Base-by-base conservation (phyloP, 1,140 invertebrate species). In the Neuroterus valhalla region DNA sequence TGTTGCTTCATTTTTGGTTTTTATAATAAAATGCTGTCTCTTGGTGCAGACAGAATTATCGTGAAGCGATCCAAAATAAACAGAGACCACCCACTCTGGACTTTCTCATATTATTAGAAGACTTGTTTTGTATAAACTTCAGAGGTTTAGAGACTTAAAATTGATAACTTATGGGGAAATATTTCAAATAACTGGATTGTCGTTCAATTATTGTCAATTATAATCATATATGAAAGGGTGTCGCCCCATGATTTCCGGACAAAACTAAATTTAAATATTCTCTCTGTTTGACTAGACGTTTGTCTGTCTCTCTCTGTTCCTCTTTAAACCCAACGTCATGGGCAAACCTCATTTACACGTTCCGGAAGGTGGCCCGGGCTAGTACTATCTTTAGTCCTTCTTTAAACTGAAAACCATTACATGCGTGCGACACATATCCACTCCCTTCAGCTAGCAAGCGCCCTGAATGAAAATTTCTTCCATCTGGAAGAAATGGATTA, bases 201-300 rank as follows among this genome's bases (percentile, higher is more conserved):
- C 23, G 31, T 31, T n/a, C 31, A 14, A 31, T 31, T 12, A 11
- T 55, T 55, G 23, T 55, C 50, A 21, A 11, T 23, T 3, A 23
- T 50, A 74, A 70, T 78, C 3, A 62, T 72, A 74, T 72, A 74
- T 73, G 74, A 45, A 77, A 83, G 75, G 74, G 72, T 76, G 80
- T 82, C 82, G 80, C 68, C 71, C 76, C 66, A 68, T 81, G 80
- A 81, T 82, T 78, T 83, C 77, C 80, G 76, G 76, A 81, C 82
- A 76, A 70, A 55, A 81, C 81, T 86, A 85, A 84, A 83, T 86
- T 84, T 84, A 86, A 79, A 79, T 75, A 80, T 78, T 43, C 70
- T 81, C 72, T 79, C 72, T 79, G 74, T 75, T 62, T 62, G 26
- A 62, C 55, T 62, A 26, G 55, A 62, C 15, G 55, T 26, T 62